phyloP scores from a whole-genome alignment of 1,140 invertebrate genomes.

The Holcopasites calliopsidis region DNA sequence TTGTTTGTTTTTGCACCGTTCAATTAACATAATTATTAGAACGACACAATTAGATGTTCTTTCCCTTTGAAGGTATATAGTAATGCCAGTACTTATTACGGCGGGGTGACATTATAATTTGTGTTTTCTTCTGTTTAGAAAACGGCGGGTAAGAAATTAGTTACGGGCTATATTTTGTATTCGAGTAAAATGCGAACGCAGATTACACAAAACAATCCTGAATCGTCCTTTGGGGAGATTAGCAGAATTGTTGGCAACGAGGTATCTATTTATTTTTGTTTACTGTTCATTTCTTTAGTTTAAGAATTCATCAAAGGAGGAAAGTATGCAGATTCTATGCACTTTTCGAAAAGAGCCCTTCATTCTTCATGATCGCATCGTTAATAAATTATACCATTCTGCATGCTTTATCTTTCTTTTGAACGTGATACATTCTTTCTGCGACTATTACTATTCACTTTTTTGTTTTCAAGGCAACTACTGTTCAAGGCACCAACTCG shows the following conservation, averaged over 20 bases:
- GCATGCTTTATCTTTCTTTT: slow-evolving; percentile 54
- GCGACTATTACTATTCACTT: slow-evolving; percentile 29
- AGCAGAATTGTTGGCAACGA: slow-evolving; percentile 97
- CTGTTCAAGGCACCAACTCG: too few species aligned
- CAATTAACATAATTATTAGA: slow-evolving; percentile 53
- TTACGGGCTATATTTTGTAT: slow-evolving; percentile 99
- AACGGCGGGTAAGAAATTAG: slow-evolving; percentile 90
- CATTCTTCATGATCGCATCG: background rate
- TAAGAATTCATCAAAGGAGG: slow-evolving; percentile 36
- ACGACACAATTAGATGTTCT: slow-evolving; percentile 56
- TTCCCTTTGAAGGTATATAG: slow-evolving; percentile 17
- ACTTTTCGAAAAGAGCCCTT: background rate
- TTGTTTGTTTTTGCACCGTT: slow-evolving; percentile 72
- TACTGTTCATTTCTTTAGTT: slow-evolving; percentile 57
- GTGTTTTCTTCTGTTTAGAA: slow-evolving; percentile 83
- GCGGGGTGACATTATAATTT: slow-evolving; percentile 73
- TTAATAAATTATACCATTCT: slow-evolving; percentile 23
- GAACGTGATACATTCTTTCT: slow-evolving; percentile 20
- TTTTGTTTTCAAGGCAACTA: slow-evolving; percentile 23
- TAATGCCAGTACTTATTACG: slow-evolving; percentile 4
- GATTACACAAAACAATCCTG: slow-evolving; percentile 95
- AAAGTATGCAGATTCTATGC: slow-evolving; percentile 45
- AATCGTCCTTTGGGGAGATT: slow-evolving; percentile 97
- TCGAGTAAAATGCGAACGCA: slow-evolving; percentile 96
- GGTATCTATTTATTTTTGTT: slow-evolving; percentile 80